Percentiles rank a stretch among this genome's conserved stretches.
These are phyloP conservation scores for Limnodromus scolopaceus DNA, from an alignment of 2,797 vertebrate species.

Conservation along the genomic window DNA sequence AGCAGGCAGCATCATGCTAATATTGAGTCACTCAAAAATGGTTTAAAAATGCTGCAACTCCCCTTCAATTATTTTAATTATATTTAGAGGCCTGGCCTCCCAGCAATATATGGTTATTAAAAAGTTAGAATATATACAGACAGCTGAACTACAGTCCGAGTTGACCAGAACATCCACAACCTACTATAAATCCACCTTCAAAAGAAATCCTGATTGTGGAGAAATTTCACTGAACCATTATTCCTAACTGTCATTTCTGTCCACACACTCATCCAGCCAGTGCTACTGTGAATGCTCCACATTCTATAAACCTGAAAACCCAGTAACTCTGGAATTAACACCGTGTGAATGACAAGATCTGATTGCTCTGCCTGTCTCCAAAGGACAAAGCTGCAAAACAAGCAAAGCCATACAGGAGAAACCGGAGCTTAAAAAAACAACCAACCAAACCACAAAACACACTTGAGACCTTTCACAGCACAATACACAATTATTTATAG, in stretches of 20 bases:
- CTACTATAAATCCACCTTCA: neutral
- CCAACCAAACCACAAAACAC: neutral
- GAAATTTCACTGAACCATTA: neutral
- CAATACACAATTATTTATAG: neutral
- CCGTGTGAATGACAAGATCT: neutral
- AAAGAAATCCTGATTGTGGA: neutral
- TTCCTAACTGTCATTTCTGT: neutral
- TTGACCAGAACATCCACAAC: neutral
- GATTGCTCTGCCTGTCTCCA: neutral
- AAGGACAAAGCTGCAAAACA: neutral
- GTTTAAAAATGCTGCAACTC: neutral
- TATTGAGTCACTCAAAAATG: neutral
- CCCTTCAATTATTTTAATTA: conserved; percentile 1
- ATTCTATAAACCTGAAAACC: neutral
- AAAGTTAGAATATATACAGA: neutral
- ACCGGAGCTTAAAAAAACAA: neutral
- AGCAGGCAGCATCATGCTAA: conserved; percentile 7
- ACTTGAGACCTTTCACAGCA: neutral
- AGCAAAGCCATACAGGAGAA: neutral
- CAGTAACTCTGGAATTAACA: neutral
- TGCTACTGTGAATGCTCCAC: neutral
- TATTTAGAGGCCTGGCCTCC: neutral
- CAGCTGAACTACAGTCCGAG: neutral
- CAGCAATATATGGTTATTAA: neutral
- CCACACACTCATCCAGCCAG: neutral